Conservation (phyloP, 2,113 vertebrate genomes). For the Calyptommatus sinebrachiatus region DNA sequence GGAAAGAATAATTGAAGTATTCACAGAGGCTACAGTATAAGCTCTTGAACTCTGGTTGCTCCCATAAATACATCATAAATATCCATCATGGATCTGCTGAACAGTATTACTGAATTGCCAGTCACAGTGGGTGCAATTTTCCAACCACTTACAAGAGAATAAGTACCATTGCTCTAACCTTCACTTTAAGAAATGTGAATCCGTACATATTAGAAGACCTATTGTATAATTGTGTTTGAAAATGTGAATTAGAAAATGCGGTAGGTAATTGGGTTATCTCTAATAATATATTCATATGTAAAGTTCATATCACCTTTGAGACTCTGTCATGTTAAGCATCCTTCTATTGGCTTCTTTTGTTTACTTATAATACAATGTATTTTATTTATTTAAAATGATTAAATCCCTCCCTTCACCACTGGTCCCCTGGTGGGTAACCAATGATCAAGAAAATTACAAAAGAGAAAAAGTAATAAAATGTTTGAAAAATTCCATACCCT, state of each 20-base stretch:
- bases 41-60: background rate
- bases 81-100: background rate
- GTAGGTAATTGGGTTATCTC: background rate
- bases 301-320: background rate
- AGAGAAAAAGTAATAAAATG: too few relatives aligned
- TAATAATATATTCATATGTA: slow-evolving; percentile 2
- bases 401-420: background rate
- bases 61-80: background rate
- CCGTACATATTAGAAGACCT: background rate
- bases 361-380: background rate
- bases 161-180: background rate
- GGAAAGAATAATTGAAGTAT: background rate
- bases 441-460: too few relatives aligned
- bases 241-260: background rate
- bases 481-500: background rate
- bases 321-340: background rate
- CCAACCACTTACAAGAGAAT: background rate
- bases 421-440: too few relatives aligned
- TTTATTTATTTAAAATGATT: too few relatives aligned
- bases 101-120: slow-evolving; percentile 2
- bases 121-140: background rate
- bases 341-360: background rate
- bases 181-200: background rate
- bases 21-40: background rate
- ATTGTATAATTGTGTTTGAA: background rate